Evolutionary conservation across 2,113 vertebrate genomes (phyloP).

Genomic region (Pluvialis apricaria): DNA sequence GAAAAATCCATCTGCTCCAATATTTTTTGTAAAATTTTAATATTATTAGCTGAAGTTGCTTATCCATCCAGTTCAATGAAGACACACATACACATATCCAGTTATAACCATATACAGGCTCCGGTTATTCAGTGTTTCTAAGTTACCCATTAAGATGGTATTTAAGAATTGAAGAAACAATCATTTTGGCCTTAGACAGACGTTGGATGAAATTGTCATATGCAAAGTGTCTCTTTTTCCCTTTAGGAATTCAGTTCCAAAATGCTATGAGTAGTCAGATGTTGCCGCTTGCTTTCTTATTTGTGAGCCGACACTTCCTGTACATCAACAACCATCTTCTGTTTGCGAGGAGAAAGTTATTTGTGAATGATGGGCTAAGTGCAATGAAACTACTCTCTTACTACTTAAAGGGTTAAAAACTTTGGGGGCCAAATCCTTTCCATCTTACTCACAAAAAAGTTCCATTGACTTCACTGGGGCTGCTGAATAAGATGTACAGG

Average conservation of each 20-base stretch:
- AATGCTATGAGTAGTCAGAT: neutral
- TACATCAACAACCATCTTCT: neutral
- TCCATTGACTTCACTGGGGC: neutral
- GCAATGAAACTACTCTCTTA: conserved; percentile 40
- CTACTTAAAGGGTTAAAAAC: conserved; percentile 57
- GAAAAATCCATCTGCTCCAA: neutral
- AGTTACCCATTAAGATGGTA: neutral
- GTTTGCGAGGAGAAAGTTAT: neutral
- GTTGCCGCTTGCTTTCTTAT: neutral
- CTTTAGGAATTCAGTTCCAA: neutral
- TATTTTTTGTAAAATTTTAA: neutral
- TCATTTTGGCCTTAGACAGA: neutral
- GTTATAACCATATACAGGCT: neutral
- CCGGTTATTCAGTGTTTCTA: neutral
- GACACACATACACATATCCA: neutral
- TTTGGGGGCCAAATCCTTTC: conserved; percentile 54
- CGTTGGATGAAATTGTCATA: neutral
- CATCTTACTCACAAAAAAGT: conserved; percentile 30
- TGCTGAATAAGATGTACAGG: conserved; percentile 37
- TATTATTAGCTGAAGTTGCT: neutral
- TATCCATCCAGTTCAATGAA: neutral
- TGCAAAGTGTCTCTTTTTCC: neutral
- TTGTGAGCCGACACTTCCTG: neutral
- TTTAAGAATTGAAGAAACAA: neutral
- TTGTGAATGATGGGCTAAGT: conserved; percentile 43